A percentile compares a stretch with the other conserved stretches of the same genome.
Evolutionary conservation across 2,113 vertebrate species (phyloP).

Genomic region (Amblyornis subalaris): DNA sequence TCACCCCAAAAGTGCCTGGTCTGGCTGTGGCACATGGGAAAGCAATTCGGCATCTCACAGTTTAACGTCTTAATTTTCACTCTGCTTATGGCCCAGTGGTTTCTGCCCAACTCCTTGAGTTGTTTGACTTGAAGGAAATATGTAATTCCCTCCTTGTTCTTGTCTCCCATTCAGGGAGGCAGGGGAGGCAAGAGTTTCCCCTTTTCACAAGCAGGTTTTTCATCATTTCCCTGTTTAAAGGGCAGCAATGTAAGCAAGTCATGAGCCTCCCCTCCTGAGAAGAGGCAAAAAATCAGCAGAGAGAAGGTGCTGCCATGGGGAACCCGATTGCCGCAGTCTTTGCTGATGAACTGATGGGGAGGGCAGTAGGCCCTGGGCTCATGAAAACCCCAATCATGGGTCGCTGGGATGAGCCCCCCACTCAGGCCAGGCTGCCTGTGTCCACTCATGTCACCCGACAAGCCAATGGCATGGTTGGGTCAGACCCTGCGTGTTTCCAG

Average conservation of each 20-base stretch:
- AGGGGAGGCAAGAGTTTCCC: background rate
- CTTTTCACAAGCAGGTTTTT: background rate
- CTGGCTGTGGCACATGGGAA: fast-evolving
- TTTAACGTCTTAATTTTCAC: background rate
- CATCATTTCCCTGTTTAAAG: background rate
- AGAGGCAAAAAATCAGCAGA: background rate
- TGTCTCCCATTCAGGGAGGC: fast-evolving
- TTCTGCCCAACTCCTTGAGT: background rate
- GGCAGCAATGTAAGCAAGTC: background rate
- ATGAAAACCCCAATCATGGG: fast-evolving
- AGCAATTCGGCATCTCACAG: background rate
- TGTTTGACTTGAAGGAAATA: background rate
- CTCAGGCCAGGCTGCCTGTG: background rate
- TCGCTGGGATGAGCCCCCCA: background rate
- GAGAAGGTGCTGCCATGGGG: background rate
- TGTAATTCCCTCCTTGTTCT: background rate
- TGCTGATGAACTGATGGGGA: fast-evolving
- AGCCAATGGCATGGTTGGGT: fast-evolving
- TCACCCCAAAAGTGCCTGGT: background rate
- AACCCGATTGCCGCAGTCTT: no score
- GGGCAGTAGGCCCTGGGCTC: background rate
- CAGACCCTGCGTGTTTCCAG: background rate
- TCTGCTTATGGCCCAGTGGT: background rate
- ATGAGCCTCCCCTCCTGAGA: background rate
- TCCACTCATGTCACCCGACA: background rate